phyloP scores from a whole-genome alignment of 2,888 invertebrate genomes.

The Saturnia japonica region DNA sequence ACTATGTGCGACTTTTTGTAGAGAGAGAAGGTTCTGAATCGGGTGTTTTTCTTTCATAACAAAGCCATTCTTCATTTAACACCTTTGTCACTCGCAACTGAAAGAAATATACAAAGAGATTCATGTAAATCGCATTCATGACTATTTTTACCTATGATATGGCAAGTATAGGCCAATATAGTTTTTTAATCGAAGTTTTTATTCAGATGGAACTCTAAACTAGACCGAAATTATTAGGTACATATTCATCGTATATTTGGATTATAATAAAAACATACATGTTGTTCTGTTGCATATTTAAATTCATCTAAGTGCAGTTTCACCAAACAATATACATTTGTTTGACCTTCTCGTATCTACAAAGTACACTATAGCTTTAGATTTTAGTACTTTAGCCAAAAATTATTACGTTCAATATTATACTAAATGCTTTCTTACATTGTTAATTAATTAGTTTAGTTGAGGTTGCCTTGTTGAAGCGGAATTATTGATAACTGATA shows the following conservation, averaged over 20 bases:
- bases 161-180: slow-evolving; percentile 15
- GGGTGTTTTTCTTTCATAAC: no score
- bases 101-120: no score
- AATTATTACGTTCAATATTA: neutral
- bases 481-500: neutral
- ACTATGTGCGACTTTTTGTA: no score
- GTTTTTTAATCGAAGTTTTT: neutral
- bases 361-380: neutral
- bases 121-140: no score
- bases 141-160: no score
- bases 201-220: neutral
- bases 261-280: neutral
- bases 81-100: no score
- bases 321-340: neutral
- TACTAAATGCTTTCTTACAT: neutral
- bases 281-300: neutral
- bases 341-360: neutral
- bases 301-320: neutral
- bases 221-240: neutral
- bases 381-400: neutral
- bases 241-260: neutral
- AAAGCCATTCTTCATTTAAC: no score
- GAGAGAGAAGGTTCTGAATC: no score
- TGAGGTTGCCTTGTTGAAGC: neutral
- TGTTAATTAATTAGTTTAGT: neutral